Evolutionary conservation across 2,797 vertebrate genomes (phyloP).

Genomic region (Triplophysa yarkandensis): DNA sequence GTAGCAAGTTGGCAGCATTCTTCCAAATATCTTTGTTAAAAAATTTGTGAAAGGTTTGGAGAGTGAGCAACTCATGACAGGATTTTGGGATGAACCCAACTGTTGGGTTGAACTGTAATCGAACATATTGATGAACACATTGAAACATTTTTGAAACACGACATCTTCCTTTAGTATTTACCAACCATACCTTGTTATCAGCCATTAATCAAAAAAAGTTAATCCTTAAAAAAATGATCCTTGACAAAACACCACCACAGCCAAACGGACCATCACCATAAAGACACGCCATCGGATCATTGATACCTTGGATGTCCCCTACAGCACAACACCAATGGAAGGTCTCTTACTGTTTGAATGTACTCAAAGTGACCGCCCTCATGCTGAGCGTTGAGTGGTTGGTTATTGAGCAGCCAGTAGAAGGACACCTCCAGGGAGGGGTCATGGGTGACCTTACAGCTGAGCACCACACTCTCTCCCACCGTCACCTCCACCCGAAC

Average conservation of each 20-base stretch:
- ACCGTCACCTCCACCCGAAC: constrained; percentile 90
- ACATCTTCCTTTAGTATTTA: too few species aligned
- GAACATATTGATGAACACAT: too few species aligned
- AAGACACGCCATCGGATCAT: background rate
- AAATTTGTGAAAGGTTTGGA: too few species aligned
- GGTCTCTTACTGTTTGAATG: constrained; percentile 90
- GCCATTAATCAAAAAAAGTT: too few species aligned
- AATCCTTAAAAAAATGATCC: too few species aligned
- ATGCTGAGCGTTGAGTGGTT: constrained; percentile 86
- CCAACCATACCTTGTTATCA: too few species aligned
- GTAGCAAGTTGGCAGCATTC: too few species aligned
- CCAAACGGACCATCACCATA: background rate
- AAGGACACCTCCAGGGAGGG: constrained; percentile 87
- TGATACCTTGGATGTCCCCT: background rate
- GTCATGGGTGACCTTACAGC: constrained; percentile 92
- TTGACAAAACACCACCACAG: background rate
- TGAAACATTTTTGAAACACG: background rate
- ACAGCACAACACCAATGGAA: background rate
- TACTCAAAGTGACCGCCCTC: constrained; percentile 93
- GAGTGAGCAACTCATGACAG: too few species aligned
- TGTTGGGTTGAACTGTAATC: too few species aligned
- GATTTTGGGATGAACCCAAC: too few species aligned
- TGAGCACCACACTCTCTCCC: constrained; percentile 94
- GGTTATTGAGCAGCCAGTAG: constrained; percentile 90
- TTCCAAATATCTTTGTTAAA: too few species aligned